Evolutionary conservation across 2,113 vertebrate genomes (phyloP).

Genomic region (Menura novaehollandiae): DNA sequence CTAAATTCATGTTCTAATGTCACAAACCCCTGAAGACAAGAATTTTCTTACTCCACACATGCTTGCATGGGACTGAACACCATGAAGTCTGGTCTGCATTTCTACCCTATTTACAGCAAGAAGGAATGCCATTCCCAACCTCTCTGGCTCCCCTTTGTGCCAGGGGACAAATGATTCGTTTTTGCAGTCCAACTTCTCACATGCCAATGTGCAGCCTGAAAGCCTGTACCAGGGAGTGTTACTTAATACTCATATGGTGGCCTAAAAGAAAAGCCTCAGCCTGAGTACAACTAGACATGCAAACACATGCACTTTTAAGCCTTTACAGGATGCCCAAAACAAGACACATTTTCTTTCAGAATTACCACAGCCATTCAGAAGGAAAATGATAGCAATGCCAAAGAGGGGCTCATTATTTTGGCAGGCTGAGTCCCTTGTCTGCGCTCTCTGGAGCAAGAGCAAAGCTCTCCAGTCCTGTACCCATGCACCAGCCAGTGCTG

Average conservation of each 20-base stretch:
- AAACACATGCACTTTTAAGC: background rate
- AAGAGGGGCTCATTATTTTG: background rate
- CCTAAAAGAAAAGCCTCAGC: background rate
- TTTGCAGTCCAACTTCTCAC: background rate
- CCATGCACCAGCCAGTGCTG: background rate
- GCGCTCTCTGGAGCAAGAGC: accelerated
- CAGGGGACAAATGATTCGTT: background rate
- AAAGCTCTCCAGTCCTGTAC: background rate
- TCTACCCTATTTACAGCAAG: background rate
- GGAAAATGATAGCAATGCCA: background rate
- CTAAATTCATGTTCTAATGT: background rate
- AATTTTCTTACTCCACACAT: background rate
- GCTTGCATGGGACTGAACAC: background rate
- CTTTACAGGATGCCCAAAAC: background rate
- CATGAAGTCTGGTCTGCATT: background rate
- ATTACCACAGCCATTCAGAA: background rate
- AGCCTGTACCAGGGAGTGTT: background rate
- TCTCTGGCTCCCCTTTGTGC: background rate
- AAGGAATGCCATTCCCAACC: background rate
- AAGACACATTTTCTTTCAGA: background rate
- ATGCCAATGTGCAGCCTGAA: background rate
- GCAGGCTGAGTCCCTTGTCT: background rate
- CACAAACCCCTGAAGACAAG: background rate
- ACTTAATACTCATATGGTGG: background rate
- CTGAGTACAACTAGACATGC: background rate